Percentiles rank a stretch among this genome's conserved stretches.
These are phyloP conservation scores for Aselliscus stoliczkanus DNA, from an alignment of 2,797 vertebrate species.

Conservation along the genomic window DNA sequence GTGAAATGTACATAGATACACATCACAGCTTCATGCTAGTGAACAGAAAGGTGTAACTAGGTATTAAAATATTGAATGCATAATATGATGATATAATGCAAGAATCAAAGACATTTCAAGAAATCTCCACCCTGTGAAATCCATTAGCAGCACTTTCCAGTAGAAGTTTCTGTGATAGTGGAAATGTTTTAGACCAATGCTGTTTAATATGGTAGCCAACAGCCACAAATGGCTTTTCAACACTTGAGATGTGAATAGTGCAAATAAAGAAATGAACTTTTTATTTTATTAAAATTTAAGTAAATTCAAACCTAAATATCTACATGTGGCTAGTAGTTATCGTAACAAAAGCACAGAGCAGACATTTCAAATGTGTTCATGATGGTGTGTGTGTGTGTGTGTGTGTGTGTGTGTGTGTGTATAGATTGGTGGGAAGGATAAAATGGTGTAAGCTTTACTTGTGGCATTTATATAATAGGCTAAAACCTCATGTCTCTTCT, in stretches of 20 bases:
- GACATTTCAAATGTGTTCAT: background rate
- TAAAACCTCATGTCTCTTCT: background rate
- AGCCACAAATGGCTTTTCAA: background rate
- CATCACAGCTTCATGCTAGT: background rate
- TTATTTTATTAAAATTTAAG: background rate
- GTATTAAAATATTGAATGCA: background rate
- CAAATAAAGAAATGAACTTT: background rate
- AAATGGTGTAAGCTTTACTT: fast-evolving
- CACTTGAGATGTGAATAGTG: background rate
- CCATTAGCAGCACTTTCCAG: background rate
- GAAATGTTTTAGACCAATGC: background rate
- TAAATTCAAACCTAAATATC: background rate
- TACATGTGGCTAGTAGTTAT: background rate
- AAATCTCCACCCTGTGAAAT: background rate
- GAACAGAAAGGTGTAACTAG: background rate
- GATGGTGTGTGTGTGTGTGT: background rate
- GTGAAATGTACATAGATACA: background rate
- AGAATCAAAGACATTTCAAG: background rate
- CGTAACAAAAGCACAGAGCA: background rate
- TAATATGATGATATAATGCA: background rate
- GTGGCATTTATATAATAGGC: background rate
- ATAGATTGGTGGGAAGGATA: background rate
- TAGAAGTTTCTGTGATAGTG: background rate
- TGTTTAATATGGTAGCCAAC: background rate
- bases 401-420: background rate